These are phyloP conservation scores for Tortricodes alternella DNA, from an alignment of 2,888 invertebrate genomes.

Conservation along the genomic window DNA sequence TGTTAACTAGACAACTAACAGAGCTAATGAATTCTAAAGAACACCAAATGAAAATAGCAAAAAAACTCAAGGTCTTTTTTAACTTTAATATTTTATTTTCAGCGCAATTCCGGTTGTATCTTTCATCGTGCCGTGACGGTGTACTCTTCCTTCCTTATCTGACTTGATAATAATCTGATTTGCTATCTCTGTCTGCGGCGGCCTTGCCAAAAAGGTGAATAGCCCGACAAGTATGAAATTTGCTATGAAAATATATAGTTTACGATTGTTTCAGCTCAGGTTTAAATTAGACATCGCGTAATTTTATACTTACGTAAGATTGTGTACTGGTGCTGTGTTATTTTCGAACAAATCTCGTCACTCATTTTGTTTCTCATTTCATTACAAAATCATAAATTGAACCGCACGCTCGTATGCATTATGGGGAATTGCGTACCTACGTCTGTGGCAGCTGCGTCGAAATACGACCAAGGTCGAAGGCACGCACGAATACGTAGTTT, in stretches of 20 bases:
- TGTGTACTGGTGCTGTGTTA: no score
- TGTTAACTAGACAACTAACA: no score
- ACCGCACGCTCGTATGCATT: no score
- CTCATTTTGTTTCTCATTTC: no score
- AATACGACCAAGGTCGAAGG: no score
- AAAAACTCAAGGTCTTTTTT: slow-evolving; percentile 13
- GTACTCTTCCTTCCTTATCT: slow-evolving; percentile 36
- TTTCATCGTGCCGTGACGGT: slow-evolving; percentile 38
- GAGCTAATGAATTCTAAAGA: no score
- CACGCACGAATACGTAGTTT: no score
- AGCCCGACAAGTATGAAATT: slow-evolving; percentile 45
- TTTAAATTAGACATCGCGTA: slow-evolving; percentile 20
- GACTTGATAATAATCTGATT: slow-evolving; percentile 24
- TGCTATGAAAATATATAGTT: slow-evolving; percentile 31
- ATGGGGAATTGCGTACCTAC: no score
- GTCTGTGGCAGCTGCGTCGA: no score
- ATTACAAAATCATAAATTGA: no score
- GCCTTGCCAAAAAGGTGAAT: slow-evolving; percentile 64
- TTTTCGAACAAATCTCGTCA: no score
- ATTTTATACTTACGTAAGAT: slow-evolving; percentile 14
- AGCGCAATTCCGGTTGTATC: slow-evolving; percentile 40
- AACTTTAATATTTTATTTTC: slow-evolving; percentile 21
- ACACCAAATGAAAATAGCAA: no score
- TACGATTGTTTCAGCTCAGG: slow-evolving; percentile 22
- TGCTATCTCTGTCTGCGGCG: slow-evolving; percentile 42